Evolutionary conservation across 2,797 vertebrate genomes (phyloP), one percentile per base, ranked within the genome.

Genomic region (Thamnophis elegans): DNA sequence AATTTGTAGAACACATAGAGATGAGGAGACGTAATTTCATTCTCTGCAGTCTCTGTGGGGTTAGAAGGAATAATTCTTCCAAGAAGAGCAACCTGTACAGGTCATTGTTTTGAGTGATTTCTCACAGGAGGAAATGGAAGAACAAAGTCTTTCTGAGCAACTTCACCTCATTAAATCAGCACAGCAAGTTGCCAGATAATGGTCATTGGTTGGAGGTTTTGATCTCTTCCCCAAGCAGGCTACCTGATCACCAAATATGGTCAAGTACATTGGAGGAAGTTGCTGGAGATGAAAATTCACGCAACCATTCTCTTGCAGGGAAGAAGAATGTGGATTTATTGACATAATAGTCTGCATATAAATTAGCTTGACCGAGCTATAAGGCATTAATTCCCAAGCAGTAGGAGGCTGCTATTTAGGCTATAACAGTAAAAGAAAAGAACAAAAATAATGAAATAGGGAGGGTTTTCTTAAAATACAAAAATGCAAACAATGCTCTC

Each of bases 111-210:
- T 68, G 36, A 92, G 85, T 86, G 94, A 94, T 16, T 93, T 90
- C 22, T 82, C 91, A 28, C 32, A 82, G 65, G 59, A 89, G 59
- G 59, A 82, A 89, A 32, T 62, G 42, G 9, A 68, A 93, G 25
- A 56, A 93, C 2, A 1, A 93, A 96, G 94, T 88, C 51, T 0
- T 5, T 92, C 88, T 89, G 88, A 93, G 85, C 56, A 96, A 94
- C 26, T 58, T 91, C 73, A 58, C 59, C 92, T 92, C 62, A 51
- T 92, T 94, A 92, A 87, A 73, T 95, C 92, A 95, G 91, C 90
- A 95, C 93, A 94, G 93, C 85, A 91, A 96, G 32, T 36, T 94
- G 92, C 88, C 90, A 94, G 92, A 86, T 86, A 68, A 12, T 86
- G 53, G 88, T 89, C 94, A 96, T 91, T 26, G 1, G 90, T 56